Percentiles rank a stretch among this genome's conserved stretches.
Conservation (phyloP, 2,888 invertebrate species). For the Mythimna loreyi region DNA sequence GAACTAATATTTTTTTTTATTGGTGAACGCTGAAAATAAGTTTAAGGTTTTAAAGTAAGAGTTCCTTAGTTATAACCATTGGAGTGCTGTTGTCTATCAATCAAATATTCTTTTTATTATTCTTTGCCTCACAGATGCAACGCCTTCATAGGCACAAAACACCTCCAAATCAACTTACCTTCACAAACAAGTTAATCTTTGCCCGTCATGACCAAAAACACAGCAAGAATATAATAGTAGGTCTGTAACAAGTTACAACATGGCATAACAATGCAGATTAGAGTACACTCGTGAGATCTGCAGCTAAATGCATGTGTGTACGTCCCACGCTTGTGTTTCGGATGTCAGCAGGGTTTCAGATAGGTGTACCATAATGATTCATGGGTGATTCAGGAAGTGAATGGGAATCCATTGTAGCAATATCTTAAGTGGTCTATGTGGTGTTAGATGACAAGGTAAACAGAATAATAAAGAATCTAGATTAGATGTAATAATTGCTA, state of each 20-base stretch:
- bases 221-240: slow-evolving; percentile 50
- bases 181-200: slow-evolving; percentile 23
- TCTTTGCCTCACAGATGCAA: slow-evolving; percentile 23
- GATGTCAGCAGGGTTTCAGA: slow-evolving; percentile 26
- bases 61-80: too few relatives aligned
- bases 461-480: too few relatives aligned
- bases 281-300: slow-evolving; percentile 49
- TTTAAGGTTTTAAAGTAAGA: too few relatives aligned
- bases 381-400: slow-evolving; percentile 38
- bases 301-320: slow-evolving; percentile 34
- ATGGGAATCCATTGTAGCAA: slow-evolving; percentile 15
- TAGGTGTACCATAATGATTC: slow-evolving; percentile 29
- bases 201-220: slow-evolving; percentile 33
- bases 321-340: slow-evolving; percentile 51
- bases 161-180: not conserved
- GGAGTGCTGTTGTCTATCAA: too few relatives aligned
- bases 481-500: too few relatives aligned
- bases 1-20: too few relatives aligned
- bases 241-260: slow-evolving; percentile 55
- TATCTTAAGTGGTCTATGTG: slow-evolving; percentile 12
- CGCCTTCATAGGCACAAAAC: slow-evolving; percentile 6
- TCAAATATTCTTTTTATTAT: too few relatives aligned
- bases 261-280: slow-evolving; percentile 57
- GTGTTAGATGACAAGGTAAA: not conserved
- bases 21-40: too few relatives aligned